Evolutionary conservation across 1,140 invertebrate genomes (phyloP).

Genomic region (Drosophila auraria): DNA sequence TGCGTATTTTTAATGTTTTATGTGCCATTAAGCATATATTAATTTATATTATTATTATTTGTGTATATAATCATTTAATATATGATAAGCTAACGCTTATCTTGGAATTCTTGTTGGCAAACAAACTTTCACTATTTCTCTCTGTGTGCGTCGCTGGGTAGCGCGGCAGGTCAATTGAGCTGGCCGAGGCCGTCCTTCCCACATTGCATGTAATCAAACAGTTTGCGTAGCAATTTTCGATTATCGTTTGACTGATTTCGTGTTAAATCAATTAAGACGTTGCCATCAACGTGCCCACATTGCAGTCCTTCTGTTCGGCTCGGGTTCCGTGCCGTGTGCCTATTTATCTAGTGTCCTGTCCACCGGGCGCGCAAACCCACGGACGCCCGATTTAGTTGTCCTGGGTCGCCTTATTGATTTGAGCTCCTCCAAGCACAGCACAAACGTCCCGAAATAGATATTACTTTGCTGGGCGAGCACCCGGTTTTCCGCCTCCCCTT

Average conservation of each 20-base stretch:
- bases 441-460: slow-evolving; percentile 20
- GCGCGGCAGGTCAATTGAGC: slow-evolving; percentile 33
- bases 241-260: slow-evolving; percentile 84
- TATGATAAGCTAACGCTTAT: too few species aligned
- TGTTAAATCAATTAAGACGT: slow-evolving; percentile 84
- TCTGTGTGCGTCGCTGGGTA: slow-evolving; percentile 12
- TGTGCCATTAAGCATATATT: too few species aligned
- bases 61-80: too few species aligned
- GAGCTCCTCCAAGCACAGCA: slow-evolving; percentile 7
- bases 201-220: slow-evolving; percentile 84
- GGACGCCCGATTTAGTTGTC: slow-evolving; percentile 60
- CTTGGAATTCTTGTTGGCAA: too few species aligned
- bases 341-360: slow-evolving; percentile 76
- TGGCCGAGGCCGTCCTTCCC: slow-evolving; percentile 26
- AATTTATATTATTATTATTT: too few species aligned
- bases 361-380: slow-evolving; percentile 25
- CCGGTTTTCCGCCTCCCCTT: slow-evolving; percentile 18
- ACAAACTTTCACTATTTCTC: not conserved
- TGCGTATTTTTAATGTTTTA: too few species aligned
- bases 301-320: slow-evolving; percentile 38
- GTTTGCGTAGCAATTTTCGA: slow-evolving; percentile 84
- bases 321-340: slow-evolving; percentile 68
- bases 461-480: slow-evolving; percentile 4
- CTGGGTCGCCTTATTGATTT: slow-evolving; percentile 60
- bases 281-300: slow-evolving; percentile 56